Conservation (phyloP, 2,797 vertebrate genomes). For the Phoxinus dragarum region DNA sequence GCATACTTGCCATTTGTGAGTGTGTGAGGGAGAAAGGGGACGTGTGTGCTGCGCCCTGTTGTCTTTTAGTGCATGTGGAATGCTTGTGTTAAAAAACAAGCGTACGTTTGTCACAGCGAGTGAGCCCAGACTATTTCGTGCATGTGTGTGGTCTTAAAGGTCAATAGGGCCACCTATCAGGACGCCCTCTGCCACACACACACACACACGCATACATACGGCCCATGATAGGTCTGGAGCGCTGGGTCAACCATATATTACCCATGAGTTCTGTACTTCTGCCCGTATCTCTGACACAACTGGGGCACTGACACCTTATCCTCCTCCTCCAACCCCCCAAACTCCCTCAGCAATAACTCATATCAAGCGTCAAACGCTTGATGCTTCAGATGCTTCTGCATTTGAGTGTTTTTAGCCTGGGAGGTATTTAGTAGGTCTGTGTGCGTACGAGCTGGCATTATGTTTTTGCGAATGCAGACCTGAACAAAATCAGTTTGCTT, state of each 20-base stretch:
- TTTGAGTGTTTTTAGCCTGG: constrained; percentile 7
- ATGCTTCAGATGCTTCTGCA: constrained; percentile 51
- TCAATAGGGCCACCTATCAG: constrained; percentile 38
- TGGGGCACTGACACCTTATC: constrained; percentile 74
- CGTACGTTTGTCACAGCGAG: constrained; percentile 37
- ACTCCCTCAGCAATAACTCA: constrained; percentile 38
- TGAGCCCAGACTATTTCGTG: constrained; percentile 50
- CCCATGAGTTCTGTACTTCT: constrained; percentile 61
- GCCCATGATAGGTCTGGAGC: constrained; percentile 52
- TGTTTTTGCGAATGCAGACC: not conserved
- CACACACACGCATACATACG: constrained; percentile 2
- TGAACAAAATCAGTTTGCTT: not conserved
- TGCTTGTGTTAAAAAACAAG: constrained; percentile 61
- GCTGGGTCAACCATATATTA: constrained; percentile 68
- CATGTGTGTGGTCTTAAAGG: constrained; percentile 68
- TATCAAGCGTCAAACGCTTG: constrained; percentile 54
- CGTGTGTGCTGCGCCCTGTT: constrained; percentile 57
- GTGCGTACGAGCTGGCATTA: not conserved
- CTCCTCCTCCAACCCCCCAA: constrained; percentile 62
- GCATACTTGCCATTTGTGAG: constrained; percentile 59
- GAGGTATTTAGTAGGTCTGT: constrained; percentile 7
- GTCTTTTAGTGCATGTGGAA: constrained; percentile 58
- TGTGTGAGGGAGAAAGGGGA: constrained; percentile 60
- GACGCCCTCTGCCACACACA: constrained; percentile 22
- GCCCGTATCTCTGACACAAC: constrained; percentile 73